A percentile compares a stretch with the other conserved stretches of the same genome.
These are phyloP conservation scores for Sphyrna mokarran DNA, from an alignment of 2,113 vertebrate genomes.

Conservation along the genomic window DNA sequence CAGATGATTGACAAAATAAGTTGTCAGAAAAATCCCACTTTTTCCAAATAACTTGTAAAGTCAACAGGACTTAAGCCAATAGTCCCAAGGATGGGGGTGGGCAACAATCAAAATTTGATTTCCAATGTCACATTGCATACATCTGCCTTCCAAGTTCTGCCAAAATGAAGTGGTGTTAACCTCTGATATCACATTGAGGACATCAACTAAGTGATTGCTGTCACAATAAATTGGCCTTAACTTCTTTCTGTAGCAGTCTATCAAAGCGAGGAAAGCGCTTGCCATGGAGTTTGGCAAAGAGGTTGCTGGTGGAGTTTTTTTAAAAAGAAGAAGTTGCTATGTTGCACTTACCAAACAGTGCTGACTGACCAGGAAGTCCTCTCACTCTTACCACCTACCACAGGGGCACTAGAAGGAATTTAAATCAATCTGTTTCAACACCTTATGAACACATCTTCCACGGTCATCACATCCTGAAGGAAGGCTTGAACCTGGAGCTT, in stretches of 20 bases:
- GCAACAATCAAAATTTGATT: neutral
- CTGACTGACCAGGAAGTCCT: no score
- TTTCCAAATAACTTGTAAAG: neutral
- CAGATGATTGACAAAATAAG: neutral
- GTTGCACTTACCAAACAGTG: no score
- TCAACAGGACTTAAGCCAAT: neutral
- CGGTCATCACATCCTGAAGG: no score
- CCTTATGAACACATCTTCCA: no score
- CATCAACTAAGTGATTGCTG: neutral
- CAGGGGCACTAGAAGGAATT: no score
- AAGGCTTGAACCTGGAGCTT: no score
- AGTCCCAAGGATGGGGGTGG: neutral
- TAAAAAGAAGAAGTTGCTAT: no score
- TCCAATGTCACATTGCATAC: neutral
- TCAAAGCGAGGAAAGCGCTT: no score
- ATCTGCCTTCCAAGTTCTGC: neutral
- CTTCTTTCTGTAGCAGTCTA: neutral
- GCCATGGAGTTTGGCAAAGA: no score
- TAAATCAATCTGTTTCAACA: no score
- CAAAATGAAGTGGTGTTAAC: neutral
- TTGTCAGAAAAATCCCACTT: neutral
- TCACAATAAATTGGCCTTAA: constrained; percentile 18
- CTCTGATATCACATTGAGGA: neutral
- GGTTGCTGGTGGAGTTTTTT: no score
- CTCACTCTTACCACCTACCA: no score